Conservation (phyloP, 2,113 vertebrate species). For the Cyanoderma ruficeps region DNA sequence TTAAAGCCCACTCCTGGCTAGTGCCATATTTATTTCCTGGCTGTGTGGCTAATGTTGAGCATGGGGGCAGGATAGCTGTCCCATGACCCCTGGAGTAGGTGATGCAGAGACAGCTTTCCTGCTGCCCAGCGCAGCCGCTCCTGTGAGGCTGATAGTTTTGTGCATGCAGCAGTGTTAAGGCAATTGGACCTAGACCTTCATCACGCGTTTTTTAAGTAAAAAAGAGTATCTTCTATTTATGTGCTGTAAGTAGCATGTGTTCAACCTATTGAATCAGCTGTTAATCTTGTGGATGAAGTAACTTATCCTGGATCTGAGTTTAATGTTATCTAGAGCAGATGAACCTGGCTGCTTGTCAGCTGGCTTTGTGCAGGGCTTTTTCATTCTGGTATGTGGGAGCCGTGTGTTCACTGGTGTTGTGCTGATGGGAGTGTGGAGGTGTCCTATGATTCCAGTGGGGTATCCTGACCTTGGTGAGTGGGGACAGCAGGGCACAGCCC, state of each 20-base stretch:
- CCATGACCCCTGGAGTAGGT: conserved; percentile 13
- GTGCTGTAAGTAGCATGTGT: conserved; percentile 65
- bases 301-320: not conserved
- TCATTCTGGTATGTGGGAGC: not conserved
- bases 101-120: conserved; percentile 32
- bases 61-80: conserved; percentile 14
- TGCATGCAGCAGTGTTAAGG: conserved; percentile 48
- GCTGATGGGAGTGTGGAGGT: not conserved
- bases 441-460: accelerated
- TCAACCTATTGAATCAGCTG: conserved; percentile 9
- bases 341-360: not conserved
- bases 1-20: not conserved
- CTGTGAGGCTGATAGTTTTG: not conserved
- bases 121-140: not conserved
- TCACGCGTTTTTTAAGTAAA: not conserved
- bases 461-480: not conserved
- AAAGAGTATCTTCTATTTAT: not conserved
- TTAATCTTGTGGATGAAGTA: conserved; percentile 44
- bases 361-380: not conserved
- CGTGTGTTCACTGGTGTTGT: accelerated
- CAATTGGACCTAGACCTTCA: not conserved
- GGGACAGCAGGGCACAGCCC: not conserved
- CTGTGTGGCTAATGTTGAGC: not conserved
- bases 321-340: not conserved
- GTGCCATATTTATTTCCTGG: not conserved